Conservation (phyloP, 1,140 invertebrate species). For the Zaprionus tsacasi region DNA sequence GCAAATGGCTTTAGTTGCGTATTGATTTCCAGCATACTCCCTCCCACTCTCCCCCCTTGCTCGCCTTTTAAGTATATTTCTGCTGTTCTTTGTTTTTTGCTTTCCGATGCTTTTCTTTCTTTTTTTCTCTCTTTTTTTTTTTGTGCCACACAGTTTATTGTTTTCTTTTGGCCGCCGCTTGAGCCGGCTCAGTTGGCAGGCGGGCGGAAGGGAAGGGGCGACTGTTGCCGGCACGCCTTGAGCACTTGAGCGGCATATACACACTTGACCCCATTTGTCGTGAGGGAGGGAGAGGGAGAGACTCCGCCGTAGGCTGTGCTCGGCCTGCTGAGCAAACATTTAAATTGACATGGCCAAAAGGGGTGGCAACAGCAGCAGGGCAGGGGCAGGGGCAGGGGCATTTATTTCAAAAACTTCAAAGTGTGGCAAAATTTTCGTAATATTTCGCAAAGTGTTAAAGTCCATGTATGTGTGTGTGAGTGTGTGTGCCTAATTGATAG, state of each 20-base stretch:
- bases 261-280: conserved; percentile 72
- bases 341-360: conserved; percentile 46
- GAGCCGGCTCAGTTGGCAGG: conserved; percentile 36
- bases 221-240: conserved; percentile 53
- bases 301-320: conserved; percentile 61
- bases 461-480: not conserved
- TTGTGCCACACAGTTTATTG: conserved; percentile 70
- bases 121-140: conserved; percentile 19
- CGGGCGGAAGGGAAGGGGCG: not conserved
- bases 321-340: conserved; percentile 38
- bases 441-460: conserved; percentile 3
- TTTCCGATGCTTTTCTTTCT: conserved; percentile 27
- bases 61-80: conserved; percentile 33
- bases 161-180: conserved; percentile 64
- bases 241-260: conserved; percentile 70
- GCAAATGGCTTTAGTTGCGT: conserved; percentile 52
- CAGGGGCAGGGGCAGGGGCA: not conserved
- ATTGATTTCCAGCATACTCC: conserved; percentile 68
- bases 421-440: conserved; percentile 35
- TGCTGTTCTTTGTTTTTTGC: conserved; percentile 33
- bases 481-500: conserved; percentile 60
- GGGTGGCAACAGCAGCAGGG: not conserved
- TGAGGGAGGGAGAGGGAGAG: conserved; percentile 23
- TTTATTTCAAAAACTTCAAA: conserved; percentile 49
- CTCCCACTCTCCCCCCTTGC: conserved; percentile 14